Conservation (phyloP, 2,797 vertebrate species). For the Coccyzus lansbergi region DNA sequence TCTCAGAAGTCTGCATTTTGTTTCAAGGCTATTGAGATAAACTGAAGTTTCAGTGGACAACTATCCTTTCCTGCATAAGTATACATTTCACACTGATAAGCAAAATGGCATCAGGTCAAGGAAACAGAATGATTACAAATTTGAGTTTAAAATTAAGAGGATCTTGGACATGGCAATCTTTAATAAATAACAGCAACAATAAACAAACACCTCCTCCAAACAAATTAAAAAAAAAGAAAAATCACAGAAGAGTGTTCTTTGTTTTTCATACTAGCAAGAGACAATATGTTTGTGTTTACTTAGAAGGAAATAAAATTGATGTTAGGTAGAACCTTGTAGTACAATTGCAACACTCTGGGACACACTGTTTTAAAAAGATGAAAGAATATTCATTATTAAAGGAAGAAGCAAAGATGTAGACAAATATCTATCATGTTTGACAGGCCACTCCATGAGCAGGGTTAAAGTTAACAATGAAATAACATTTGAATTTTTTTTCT, state of each 20-base stretch:
- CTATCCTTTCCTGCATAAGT: background rate
- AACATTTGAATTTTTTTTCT: too few species aligned
- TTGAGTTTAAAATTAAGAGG: background rate
- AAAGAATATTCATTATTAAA: background rate
- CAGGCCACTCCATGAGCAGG: fast-evolving
- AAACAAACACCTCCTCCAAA: fast-evolving
- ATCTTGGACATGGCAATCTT: background rate
- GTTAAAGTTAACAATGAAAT: too few species aligned
- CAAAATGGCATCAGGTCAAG: background rate
- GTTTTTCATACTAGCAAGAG: background rate
- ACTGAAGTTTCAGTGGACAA: background rate
- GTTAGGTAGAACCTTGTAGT: background rate
- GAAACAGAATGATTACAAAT: background rate
- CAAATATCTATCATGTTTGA: background rate
- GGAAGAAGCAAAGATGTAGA: background rate
- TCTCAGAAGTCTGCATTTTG: background rate
- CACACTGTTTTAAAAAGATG: background rate
- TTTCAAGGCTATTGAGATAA: background rate
- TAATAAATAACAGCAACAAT: background rate
- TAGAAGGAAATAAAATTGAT: background rate
- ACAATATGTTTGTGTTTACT: background rate
- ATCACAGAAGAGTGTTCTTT: fast-evolving
- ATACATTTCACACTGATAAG: background rate
- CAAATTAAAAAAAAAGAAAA: background rate
- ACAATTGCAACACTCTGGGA: background rate